phyloP scores from a whole-genome alignment of 2,888 invertebrate genomes.

The Idaea aversata region DNA sequence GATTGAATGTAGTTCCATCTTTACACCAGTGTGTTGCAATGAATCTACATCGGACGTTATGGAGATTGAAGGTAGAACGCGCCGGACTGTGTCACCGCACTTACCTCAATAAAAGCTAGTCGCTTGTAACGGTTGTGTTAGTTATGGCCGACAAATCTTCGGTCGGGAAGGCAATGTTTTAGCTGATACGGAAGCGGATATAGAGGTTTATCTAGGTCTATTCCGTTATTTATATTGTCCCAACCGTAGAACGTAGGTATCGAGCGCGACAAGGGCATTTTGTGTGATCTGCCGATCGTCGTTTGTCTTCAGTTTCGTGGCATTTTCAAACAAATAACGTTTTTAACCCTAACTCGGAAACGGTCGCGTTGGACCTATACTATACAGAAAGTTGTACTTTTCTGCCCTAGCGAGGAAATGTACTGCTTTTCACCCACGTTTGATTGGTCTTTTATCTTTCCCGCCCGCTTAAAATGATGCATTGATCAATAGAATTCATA shows the following conservation, averaged over 20 bases:
- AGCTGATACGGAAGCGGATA: background rate
- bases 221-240: background rate
- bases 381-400: too few relatives aligned
- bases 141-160: conserved; percentile 1
- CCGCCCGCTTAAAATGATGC: too few relatives aligned
- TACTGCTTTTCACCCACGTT: too few relatives aligned
- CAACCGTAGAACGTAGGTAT: background rate
- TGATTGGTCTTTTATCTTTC: too few relatives aligned
- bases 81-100: background rate
- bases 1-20: background rate
- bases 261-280: background rate
- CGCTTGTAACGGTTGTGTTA: background rate
- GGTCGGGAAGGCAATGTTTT: background rate
- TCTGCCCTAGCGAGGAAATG: too few relatives aligned
- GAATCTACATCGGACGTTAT: background rate
- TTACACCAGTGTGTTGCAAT: background rate
- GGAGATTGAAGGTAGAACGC: background rate
- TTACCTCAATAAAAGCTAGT: background rate
- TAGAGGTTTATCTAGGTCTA: background rate
- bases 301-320: too few relatives aligned
- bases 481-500: too few relatives aligned
- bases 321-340: too few relatives aligned
- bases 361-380: too few relatives aligned
- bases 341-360: too few relatives aligned
- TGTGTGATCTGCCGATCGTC: too few relatives aligned